Percentiles rank a stretch among this genome's conserved stretches.
These are phyloP conservation scores for Drosophila greeni DNA, from an alignment of 2,888 invertebrate genomes.

Conservation along the genomic window DNA sequence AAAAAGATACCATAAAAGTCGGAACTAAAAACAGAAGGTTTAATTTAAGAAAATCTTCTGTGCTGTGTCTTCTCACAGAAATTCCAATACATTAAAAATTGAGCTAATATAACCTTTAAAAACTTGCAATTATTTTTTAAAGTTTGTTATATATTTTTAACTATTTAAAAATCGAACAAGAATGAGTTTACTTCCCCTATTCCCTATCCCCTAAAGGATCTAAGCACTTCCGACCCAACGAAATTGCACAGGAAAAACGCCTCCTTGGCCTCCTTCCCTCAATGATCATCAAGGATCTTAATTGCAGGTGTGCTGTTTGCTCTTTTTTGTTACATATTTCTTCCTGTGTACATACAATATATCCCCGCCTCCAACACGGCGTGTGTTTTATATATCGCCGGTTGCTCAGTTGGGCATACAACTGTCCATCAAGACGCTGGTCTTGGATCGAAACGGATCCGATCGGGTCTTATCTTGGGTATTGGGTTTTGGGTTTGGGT, in stretches of 20 bases:
- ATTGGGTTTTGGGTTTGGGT: conserved; percentile 4
- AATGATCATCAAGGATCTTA: conserved; percentile 2
- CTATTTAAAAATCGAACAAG: not conserved
- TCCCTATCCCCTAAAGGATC: not conserved
- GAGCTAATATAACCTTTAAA: not conserved
- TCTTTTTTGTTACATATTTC: conserved; percentile 1
- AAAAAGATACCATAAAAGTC: too few relatives aligned
- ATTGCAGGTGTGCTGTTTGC: not conserved
- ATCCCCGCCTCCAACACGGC: conserved; percentile 1
- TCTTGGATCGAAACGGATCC: conserved; percentile 28
- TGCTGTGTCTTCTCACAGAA: too few relatives aligned
- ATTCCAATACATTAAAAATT: not conserved
- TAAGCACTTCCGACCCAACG: not conserved
- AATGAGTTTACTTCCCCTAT: not conserved
- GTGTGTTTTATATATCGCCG: conserved; percentile 21
- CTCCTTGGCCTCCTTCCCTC: not conserved
- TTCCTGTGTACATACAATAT: conserved; percentile 10
- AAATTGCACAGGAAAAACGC: conserved; percentile 4
- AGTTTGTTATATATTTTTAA: not conserved
- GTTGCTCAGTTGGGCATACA: conserved; percentile 47
- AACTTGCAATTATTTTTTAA: not conserved
- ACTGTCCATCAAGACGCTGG: conserved; percentile 62
- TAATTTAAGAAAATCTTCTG: too few relatives aligned
- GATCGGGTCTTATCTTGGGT: conserved; percentile 34
- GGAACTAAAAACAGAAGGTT: not conserved